Evolutionary conservation across 2,888 invertebrate species (phyloP), one percentile per base, ranked within the genome.

Genomic region (Elmis aenea): DNA sequence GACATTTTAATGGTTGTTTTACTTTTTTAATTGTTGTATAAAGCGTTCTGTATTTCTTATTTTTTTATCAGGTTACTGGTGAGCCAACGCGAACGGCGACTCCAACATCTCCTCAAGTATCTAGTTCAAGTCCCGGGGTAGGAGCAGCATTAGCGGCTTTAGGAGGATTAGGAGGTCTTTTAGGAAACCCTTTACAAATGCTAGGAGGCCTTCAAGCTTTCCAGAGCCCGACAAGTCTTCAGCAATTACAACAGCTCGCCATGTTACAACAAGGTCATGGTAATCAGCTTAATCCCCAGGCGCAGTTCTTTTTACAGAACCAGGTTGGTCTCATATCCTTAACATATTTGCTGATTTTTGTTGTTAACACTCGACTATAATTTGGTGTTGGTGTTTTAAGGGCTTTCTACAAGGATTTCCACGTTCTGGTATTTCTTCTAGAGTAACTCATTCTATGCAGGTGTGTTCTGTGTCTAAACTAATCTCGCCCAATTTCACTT

Each of bases 281-380:
- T 52, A 63, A 63, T 38, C 62, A 62, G 38, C 55, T 64, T 29
- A 66, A 62, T 42, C 71, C 82, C 3, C 79, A 78, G 52, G 76
- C 83, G 12, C 85, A 85, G 61, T 83, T 85, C 60, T 79, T 85
- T 63, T 67, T 86, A 33, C 85, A 85, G 62, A 85, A 85, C 66
- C 85, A 81, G 76, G 82, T 82, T 59, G 58, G 61, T 51, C 21
- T 9, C 11, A 10, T 18, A 2, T 8, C 11, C 3, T 13, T n/a
- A n/a, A n/a, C n/a, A n/a, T n/a, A n/a, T n/a, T n/a, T n/a, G n/a
- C n/a, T n/a, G n/a, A n/a, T n/a, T n/a, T n/a, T n/a, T n/a, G n/a
- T n/a, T n/a, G n/a, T n/a, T n/a, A n/a, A n/a, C n/a, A n/a, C n/a
- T n/a, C n/a, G n/a, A n/a, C n/a, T n/a, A 23, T 44, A 40, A 44